These are phyloP conservation scores for Chaenogobius annularis DNA, from an alignment of 2,113 vertebrate genomes.

Conservation along the genomic window DNA sequence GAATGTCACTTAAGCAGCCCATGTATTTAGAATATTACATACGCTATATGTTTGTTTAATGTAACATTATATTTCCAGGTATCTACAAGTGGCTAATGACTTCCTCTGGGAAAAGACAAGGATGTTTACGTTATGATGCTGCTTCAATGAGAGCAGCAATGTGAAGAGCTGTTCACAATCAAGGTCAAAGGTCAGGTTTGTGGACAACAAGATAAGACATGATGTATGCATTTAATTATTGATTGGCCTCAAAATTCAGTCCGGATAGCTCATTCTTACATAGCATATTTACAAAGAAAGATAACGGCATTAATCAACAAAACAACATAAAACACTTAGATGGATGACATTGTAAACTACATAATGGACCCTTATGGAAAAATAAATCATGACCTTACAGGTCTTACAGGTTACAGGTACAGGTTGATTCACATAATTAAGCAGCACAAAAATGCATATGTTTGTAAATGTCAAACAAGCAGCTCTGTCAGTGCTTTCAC, in stretches of 20 bases:
- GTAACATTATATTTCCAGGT: no score
- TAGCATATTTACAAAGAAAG: not conserved
- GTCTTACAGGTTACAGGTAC: no score
- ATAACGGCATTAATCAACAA: not conserved
- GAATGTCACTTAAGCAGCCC: no score
- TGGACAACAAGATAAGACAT: not conserved
- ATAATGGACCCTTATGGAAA: not conserved
- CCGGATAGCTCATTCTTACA: not conserved
- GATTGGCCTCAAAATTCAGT: not conserved
- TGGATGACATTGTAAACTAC: not conserved
- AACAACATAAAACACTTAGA: not conserved
- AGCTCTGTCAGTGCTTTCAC: no score
- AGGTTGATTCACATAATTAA: not conserved
- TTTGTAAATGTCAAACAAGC: not conserved
- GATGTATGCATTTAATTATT: not conserved
- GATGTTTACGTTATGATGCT: constrained; percentile 32
- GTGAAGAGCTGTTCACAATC: not conserved
- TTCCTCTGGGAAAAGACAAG: constrained; percentile 41
- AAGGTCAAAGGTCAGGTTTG: not conserved
- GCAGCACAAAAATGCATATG: not conserved
- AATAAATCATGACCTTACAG: not conserved
- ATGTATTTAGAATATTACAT: no score
- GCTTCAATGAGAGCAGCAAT: not conserved
- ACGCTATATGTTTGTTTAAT: no score
- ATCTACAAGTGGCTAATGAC: constrained; percentile 33